Conservation (phyloP, 2,888 invertebrate species). For the Blomia tropicalis region DNA sequence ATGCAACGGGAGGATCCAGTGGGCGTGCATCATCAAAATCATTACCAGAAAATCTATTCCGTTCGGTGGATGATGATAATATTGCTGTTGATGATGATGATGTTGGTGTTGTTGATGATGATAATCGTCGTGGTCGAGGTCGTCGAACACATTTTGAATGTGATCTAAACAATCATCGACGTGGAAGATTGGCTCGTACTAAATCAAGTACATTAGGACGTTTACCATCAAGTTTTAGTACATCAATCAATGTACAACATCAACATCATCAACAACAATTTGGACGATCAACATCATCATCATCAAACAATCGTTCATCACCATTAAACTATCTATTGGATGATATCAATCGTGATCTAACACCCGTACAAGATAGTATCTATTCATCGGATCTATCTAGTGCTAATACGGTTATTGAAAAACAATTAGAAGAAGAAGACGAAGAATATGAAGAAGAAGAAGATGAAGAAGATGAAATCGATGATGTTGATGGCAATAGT, state of each 20-base stretch:
- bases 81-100: not conserved
- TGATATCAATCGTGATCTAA: constrained; percentile 14
- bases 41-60: constrained; percentile 1
- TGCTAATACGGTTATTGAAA: constrained; percentile 13
- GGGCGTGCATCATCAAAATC: not conserved
- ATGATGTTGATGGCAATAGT: not conserved
- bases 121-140: not conserved
- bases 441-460: not conserved
- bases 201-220: constrained; percentile 14
- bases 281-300: not conserved
- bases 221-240: not conserved
- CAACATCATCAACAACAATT: constrained; percentile 7
- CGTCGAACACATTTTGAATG: too few species aligned
- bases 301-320: too few species aligned
- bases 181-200: not conserved
- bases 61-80: constrained; percentile 8
- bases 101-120: not conserved
- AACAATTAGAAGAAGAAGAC: not conserved
- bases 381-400: constrained; percentile 22
- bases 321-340: constrained; percentile 1
- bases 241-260: not conserved
- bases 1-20: not conserved
- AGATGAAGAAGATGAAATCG: not conserved
- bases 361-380: constrained; percentile 23
- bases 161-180: too few species aligned